Evolutionary conservation across 2,888 invertebrate species (phyloP).

Genomic region (Microdon myrmicae): DNA sequence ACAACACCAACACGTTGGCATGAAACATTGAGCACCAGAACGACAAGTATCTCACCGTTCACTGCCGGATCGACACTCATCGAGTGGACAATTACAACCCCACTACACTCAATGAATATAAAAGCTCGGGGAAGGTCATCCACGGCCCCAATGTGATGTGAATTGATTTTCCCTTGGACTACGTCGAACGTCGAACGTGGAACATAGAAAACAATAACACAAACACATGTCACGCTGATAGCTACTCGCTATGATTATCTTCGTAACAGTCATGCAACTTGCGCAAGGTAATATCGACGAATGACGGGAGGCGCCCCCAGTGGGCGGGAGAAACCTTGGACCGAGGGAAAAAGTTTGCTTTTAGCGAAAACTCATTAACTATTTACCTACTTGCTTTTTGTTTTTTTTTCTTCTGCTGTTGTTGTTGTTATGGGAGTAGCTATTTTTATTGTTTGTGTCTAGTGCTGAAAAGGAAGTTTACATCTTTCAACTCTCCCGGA

Average conservation of each 20-base stretch:
- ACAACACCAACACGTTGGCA: conserved; percentile 10
- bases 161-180: conserved; percentile 37
- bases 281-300: conserved; percentile 26
- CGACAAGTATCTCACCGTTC: conserved; percentile 23
- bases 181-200: conserved; percentile 26
- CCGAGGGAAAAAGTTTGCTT: conserved; percentile 32
- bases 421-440: conserved; percentile 1
- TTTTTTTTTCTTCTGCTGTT: neutral
- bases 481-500: conserved; percentile 3
- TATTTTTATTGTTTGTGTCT: conserved; percentile 33
- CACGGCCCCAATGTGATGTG: conserved; percentile 4
- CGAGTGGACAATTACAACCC: conserved; percentile 35
- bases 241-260: conserved; percentile 27
- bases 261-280: conserved; percentile 34
- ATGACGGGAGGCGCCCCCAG: neutral
- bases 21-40: conserved; percentile 23
- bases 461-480: conserved; percentile 29
- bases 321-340: conserved; percentile 15
- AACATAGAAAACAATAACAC: conserved; percentile 15
- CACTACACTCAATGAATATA: conserved; percentile 11
- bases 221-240: conserved; percentile 3
- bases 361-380: conserved; percentile 20
- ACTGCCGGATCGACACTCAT: conserved; percentile 34
- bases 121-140: conserved; percentile 26
- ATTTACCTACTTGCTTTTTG: conserved; percentile 6